Conservation (phyloP, 2,888 invertebrate species). For the Hipparchia sbordonii region DNA sequence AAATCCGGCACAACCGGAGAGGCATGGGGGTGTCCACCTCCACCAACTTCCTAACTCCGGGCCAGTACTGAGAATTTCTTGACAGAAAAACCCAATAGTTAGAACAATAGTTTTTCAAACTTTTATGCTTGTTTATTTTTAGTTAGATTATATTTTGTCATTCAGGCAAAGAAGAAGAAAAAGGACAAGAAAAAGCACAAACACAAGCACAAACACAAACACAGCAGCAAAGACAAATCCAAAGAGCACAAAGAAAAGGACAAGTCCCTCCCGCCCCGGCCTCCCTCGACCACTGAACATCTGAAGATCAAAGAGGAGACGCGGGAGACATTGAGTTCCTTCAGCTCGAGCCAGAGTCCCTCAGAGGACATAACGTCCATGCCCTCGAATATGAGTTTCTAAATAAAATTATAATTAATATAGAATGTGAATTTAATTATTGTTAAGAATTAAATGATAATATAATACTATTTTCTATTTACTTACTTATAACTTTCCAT, state of each 20-base stretch:
- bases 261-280: conserved; percentile 54
- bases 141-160: not conserved
- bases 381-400: conserved; percentile 75
- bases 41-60: too few species aligned
- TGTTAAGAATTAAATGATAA: conserved; percentile 10
- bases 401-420: conserved; percentile 24
- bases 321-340: conserved; percentile 88
- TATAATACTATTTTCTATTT: not conserved
- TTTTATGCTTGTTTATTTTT: not conserved
- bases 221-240: conserved; percentile 87
- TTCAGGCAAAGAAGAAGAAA: conserved; percentile 87
- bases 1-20: too few species aligned
- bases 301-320: conserved; percentile 88
- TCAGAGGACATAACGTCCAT: conserved; percentile 77
- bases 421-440: not conserved
- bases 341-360: conserved; percentile 89
- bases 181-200: conserved; percentile 87
- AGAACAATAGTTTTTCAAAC: too few species aligned
- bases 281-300: conserved; percentile 74
- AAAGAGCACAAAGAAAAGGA: conserved; percentile 75
- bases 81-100: too few species aligned
- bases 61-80: too few species aligned
- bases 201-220: conserved; percentile 96
- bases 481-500: not conserved
- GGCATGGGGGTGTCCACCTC: too few species aligned